Evolutionary conservation across 2,888 invertebrate species (phyloP), one percentile per base, ranked within the genome.

Genomic region (Slavum lentiscoides): DNA sequence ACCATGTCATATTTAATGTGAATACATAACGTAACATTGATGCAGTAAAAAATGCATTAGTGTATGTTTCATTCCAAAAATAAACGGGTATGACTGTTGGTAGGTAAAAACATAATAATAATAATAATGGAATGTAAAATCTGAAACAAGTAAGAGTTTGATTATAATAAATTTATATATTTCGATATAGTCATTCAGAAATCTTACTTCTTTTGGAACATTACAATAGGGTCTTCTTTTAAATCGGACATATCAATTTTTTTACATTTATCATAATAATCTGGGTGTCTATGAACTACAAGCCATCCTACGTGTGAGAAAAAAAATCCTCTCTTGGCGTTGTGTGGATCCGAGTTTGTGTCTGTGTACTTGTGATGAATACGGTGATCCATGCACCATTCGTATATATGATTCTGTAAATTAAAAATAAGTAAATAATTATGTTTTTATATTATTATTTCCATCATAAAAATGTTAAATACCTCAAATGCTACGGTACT

Each of bases 241-340:
- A 95, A 86, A 85, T 95, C 95, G n/a, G 90, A 90, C 88, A 94
- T 88, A 85, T 94, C 93, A 58, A 95, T 89, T 55, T 88, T 88
- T 82, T 87, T 88, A 81, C 90, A 93, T 84, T 92, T 91, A 82
- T 89, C 88, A 49, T 89, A 90, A 58, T 93, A 92, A 83, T 91
- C 89, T 0, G 94, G 94, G 85, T 95, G 95, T 86, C 94, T 95
- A 84, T 89, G 90, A 82, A 88, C 87, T 89, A 95, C 89, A 37
- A 95, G 87, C 95, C 95, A 96, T 9, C 95, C 95, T 77, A 95
- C 90, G 86, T 96, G 95, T 5, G 92, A 90, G 87, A 95, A 96
- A 88, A 95, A 95, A 88, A 96, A 94, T 1, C 95, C 95, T 70
- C 93, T 88, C 68, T 88, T 90, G 0, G 92, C 89, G 85, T 94